These are phyloP conservation scores for Mycalesis mineus DNA, from an alignment of 2,888 invertebrate genomes.

Conservation along the genomic window DNA sequence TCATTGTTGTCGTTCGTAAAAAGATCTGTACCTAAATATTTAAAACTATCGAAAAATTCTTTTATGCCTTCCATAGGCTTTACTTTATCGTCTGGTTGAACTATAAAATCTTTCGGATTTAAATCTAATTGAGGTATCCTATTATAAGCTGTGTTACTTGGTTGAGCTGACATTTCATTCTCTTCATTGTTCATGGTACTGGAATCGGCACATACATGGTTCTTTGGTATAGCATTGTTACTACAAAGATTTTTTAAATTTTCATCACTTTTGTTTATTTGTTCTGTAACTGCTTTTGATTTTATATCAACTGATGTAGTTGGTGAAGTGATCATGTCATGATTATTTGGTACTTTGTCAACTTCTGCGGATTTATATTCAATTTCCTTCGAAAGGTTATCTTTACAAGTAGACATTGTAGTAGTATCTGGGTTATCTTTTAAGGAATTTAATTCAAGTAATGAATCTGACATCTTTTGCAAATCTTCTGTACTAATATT, in stretches of 20 bases:
- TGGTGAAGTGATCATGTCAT: background rate
- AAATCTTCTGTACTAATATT: slow-evolving; percentile 43
- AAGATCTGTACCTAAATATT: slow-evolving; percentile 6
- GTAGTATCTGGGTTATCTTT: slow-evolving; percentile 1
- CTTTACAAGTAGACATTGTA: background rate
- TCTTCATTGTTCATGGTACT: slow-evolving; percentile 5
- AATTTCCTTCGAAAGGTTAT: background rate
- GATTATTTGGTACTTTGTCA: background rate
- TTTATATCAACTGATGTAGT: background rate
- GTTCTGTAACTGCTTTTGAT: background rate
- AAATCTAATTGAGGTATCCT: slow-evolving; percentile 1
- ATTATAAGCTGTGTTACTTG: slow-evolving; percentile 43
- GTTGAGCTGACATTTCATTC: slow-evolving; percentile 43
- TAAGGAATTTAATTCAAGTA: slow-evolving; percentile 36
- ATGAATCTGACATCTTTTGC: slow-evolving; percentile 53
- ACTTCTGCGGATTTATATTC: background rate
- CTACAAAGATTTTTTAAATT: background rate
- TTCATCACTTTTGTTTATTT: background rate
- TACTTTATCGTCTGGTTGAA: slow-evolving; percentile 21
- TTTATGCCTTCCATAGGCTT: background rate
- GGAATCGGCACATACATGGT: too few relatives aligned
- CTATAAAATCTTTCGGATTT: slow-evolving; percentile 9
- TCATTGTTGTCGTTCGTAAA: background rate
- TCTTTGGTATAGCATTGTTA: slow-evolving; percentile 1
- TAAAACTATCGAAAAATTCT: slow-evolving; percentile 2